phyloP scores from a whole-genome alignment of 2,888 invertebrate species.

The Euclidia mi region DNA sequence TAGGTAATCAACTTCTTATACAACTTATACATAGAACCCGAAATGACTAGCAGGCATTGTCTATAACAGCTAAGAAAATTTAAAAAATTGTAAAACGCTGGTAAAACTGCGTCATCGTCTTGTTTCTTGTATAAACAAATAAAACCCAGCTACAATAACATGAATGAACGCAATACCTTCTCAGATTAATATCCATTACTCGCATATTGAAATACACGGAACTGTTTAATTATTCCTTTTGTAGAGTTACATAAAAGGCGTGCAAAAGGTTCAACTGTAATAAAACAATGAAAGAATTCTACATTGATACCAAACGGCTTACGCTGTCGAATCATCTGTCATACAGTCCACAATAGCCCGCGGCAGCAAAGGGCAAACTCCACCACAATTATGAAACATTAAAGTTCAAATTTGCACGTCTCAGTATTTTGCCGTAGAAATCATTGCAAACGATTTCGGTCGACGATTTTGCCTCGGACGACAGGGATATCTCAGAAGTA shows the following conservation, averaged over 20 bases:
- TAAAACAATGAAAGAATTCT: conserved; percentile 58
- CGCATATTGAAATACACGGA: conserved; percentile 5
- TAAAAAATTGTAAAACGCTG: too few relatives aligned
- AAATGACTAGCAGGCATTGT: too few relatives aligned
- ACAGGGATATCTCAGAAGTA: conserved; percentile 28
- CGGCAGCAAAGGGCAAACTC: conserved; percentile 16
- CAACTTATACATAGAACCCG: too few relatives aligned
- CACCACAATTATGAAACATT: conserved; percentile 21
- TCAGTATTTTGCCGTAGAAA: conserved; percentile 52
- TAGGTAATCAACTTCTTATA: too few relatives aligned
- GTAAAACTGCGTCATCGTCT: too few relatives aligned
- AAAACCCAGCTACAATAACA: too few relatives aligned
- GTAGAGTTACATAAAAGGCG: conserved; percentile 31
- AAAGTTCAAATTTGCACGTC: conserved; percentile 39
- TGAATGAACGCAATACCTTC: not conserved
- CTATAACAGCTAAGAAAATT: too few relatives aligned
- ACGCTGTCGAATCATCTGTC: conserved; percentile 64
- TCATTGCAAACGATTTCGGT: conserved; percentile 68
- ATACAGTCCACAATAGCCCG: conserved; percentile 39
- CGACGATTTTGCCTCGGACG: conserved; percentile 23
- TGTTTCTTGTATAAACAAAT: too few relatives aligned
- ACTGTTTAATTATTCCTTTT: conserved; percentile 24
- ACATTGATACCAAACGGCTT: conserved; percentile 55
- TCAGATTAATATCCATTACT: not conserved
- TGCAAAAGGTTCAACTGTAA: conserved; percentile 34